Conservation (phyloP, 2,888 invertebrate genomes). For the Thelaira solivaga region DNA sequence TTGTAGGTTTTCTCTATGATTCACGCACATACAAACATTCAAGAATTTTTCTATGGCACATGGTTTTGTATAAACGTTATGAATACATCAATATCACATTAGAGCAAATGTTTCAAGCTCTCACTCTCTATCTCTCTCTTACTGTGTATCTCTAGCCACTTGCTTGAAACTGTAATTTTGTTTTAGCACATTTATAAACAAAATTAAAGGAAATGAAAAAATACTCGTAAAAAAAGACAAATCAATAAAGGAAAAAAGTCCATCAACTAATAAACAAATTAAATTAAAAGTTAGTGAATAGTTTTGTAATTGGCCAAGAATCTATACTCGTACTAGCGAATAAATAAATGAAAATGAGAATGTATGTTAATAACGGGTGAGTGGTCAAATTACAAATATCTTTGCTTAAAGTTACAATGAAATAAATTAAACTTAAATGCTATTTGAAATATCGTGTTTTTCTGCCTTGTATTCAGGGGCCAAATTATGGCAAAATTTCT, state of each 20-base stretch:
- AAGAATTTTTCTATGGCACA: too few relatives aligned
- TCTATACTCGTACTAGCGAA: too few relatives aligned
- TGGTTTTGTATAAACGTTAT: too few relatives aligned
- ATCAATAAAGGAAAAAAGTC: constrained; percentile 32
- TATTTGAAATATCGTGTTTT: too few relatives aligned
- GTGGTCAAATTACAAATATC: too few relatives aligned
- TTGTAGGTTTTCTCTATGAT: constrained; percentile 8
- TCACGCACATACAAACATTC: background rate
- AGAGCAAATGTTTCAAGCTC: background rate
- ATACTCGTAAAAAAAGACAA: background rate
- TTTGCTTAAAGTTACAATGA: too few relatives aligned
- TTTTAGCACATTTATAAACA: background rate
- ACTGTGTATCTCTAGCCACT: background rate
- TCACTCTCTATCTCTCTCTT: background rate
- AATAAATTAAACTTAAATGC: too few relatives aligned
- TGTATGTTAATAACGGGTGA: too few relatives aligned
- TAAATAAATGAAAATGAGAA: too few relatives aligned
- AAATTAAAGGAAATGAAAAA: constrained; percentile 1
- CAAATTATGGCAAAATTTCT: too few relatives aligned
- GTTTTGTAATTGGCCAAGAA: background rate
- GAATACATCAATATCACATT: constrained; percentile 37
- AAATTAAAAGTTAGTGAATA: background rate
- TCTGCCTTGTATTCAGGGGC: too few relatives aligned
- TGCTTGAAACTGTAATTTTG: background rate
- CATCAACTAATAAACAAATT: constrained; percentile 22